Evolutionary conservation across 2,888 invertebrate species (phyloP).

Genomic region (Chaitophorus viminalis): DNA sequence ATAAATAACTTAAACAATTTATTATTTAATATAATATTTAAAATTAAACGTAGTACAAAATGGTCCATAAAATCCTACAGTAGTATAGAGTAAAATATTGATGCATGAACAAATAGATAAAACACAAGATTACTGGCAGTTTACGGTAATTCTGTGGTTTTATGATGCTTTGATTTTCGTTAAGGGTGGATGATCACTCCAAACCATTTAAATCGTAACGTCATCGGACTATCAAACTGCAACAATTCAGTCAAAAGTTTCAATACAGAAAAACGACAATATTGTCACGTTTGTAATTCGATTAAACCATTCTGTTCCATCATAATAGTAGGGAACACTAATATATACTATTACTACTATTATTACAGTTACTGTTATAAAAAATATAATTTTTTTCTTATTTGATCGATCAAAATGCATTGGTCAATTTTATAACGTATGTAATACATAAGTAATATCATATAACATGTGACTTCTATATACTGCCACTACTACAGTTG

Average conservation of each 20-base stretch:
- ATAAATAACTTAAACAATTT: too few species aligned
- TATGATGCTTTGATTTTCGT: neutral
- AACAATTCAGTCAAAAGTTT: neutral
- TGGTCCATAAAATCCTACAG: neutral
- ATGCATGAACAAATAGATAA: neutral
- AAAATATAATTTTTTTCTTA: neutral
- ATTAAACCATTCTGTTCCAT: neutral
- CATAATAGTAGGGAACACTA: neutral
- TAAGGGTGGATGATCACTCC: neutral
- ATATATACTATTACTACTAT: too few species aligned
- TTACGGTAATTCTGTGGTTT: neutral
- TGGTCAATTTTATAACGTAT: neutral
- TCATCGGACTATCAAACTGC: neutral
- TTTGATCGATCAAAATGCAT: neutral
- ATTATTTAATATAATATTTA: neutral
- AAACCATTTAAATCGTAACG: slow-evolving; percentile 28
- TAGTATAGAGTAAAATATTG: neutral
- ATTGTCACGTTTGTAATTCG: neutral
- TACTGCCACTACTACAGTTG: neutral
- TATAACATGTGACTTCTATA: neutral
- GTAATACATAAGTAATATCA: neutral
- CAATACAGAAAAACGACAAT: neutral
- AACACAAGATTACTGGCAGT: neutral
- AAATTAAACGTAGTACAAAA: neutral
- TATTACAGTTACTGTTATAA: neutral